Evolutionary conservation across 1,140 invertebrate genomes (phyloP).

Genomic region (Lasioglossum baleicum): DNA sequence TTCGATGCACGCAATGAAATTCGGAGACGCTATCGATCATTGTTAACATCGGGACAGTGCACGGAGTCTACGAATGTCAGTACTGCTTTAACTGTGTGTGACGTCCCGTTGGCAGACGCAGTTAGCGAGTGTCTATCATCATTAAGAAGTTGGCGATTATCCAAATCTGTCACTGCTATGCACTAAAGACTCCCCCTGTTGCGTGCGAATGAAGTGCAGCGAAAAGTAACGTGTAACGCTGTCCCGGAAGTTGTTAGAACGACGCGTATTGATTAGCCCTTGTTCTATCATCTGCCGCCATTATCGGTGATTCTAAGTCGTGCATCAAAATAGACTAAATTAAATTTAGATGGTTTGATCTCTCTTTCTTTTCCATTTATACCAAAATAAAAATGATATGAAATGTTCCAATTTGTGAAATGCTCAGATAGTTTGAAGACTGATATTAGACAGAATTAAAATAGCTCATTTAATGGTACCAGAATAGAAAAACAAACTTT

Average conservation of each 20-base stretch:
- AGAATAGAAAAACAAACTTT: too few species aligned
- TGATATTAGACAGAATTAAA: too few species aligned
- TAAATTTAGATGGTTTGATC: neutral
- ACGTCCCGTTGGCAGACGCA: slow-evolving; percentile 52
- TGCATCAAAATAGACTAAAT: neutral
- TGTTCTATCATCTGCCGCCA: neutral
- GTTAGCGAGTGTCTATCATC: slow-evolving; percentile 62
- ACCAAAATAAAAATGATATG: too few species aligned
- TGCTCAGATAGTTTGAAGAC: too few species aligned
- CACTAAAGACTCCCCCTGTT: slow-evolving; percentile 37
- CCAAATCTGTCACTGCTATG: slow-evolving; percentile 56
- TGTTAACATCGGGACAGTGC: slow-evolving; percentile 27
- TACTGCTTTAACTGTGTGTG: slow-evolving; percentile 39
- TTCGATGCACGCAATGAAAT: slow-evolving; percentile 14
- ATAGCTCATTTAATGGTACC: too few species aligned
- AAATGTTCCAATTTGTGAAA: too few species aligned
- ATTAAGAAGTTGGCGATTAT: slow-evolving; percentile 57
- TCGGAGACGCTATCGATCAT: slow-evolving; percentile 35
- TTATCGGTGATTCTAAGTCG: neutral
- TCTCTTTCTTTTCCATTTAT: neutral
- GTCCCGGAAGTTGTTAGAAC: neutral
- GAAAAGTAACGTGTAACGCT: neutral
- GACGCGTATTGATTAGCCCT: neutral
- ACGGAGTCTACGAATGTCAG: neutral
- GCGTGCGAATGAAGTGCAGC: slow-evolving; percentile 3